Percentiles rank a stretch among this genome's conserved stretches.
Evolutionary conservation across 2,113 vertebrate species (phyloP).

Genomic region (Globicephala melas): DNA sequence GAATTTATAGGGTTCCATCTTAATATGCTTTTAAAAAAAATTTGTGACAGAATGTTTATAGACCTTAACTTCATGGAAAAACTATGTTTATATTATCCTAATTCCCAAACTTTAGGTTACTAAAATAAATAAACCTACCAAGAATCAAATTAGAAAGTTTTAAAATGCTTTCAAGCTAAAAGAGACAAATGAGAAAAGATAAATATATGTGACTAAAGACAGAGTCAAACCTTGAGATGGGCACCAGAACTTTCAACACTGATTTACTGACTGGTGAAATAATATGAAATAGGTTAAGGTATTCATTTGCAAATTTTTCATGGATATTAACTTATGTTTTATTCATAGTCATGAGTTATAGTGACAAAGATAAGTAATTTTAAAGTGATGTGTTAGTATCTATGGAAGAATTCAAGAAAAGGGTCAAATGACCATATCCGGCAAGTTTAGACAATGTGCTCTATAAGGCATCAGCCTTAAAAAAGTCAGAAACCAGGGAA

Average conservation of each 20-base stretch:
- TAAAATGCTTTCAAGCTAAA: constrained; percentile 1
- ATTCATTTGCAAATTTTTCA: neutral
- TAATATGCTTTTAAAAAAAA: neutral
- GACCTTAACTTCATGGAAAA: neutral
- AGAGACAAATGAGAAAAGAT: neutral
- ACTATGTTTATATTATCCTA: neutral
- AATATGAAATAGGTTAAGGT: neutral
- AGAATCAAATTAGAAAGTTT: neutral
- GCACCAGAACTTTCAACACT: neutral
- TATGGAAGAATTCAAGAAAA: neutral
- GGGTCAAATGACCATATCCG: neutral
- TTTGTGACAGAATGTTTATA: neutral
- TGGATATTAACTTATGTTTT: neutral
- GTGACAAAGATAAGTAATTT: neutral
- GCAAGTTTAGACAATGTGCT: neutral
- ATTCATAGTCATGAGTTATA: neutral
- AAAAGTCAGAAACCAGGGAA: neutral
- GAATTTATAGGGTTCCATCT: neutral
- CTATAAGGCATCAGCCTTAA: neutral
- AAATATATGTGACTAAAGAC: neutral
- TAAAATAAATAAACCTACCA: constrained; percentile 29
- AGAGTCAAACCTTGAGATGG: neutral
- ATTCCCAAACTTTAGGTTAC: neutral
- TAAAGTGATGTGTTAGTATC: neutral
- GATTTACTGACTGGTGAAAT: neutral